Base-by-base conservation (phyloP, 2,113 vertebrate genomes). In the Henicopernis longicauda region DNA sequence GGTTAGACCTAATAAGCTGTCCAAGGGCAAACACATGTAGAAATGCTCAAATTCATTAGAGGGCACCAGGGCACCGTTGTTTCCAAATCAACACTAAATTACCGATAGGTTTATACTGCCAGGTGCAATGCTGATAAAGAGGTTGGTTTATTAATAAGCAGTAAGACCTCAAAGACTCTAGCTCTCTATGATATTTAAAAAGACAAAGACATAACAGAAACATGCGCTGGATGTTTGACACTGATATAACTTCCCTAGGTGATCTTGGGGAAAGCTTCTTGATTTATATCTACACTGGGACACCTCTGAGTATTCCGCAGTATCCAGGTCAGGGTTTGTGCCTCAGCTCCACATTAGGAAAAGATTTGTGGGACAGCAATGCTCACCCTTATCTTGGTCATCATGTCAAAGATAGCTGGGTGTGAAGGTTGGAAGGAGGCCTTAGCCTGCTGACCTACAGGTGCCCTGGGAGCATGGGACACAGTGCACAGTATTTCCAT, bases 1-100 rank as follows among this genome's bases (percentile, higher is more conserved):
- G 73, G 73, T 94, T 80, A 84, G 80, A 79, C 59, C 70, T 90
- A 81, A 92, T 89, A 72, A 83, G 38, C n/a, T 95, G 42, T 73
- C 55, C 95, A 91, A 95, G 89, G 86, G 58, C 84, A 94, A 88
- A 79, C 42, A 70, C 22, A 55, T 0, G 0, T 26, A 78, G 38
- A 82, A 89, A 72, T 13, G 11, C 26, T 73, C 34, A 86, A 66
- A 86, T 63, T 83, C 58, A 52, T 88, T 55, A 67, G 21, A 86
- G 29, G n/a, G 29, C 73, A 93, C 63, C 26, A 23, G 57, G 62
- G 71, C 34, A 74, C 29, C 2, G 1, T 40, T 91, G 66, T 73
- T 95, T 85, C 62, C 83, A 23, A 94, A 76, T 76, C 72, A 84
- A 49, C 61, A 63, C 52, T 36, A 22, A 59, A 62, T 91, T 93